Percentiles rank a stretch among this genome's conserved stretches.
Conservation (phyloP, 2,113 vertebrate species). For the Eolophus roseicapilla region DNA sequence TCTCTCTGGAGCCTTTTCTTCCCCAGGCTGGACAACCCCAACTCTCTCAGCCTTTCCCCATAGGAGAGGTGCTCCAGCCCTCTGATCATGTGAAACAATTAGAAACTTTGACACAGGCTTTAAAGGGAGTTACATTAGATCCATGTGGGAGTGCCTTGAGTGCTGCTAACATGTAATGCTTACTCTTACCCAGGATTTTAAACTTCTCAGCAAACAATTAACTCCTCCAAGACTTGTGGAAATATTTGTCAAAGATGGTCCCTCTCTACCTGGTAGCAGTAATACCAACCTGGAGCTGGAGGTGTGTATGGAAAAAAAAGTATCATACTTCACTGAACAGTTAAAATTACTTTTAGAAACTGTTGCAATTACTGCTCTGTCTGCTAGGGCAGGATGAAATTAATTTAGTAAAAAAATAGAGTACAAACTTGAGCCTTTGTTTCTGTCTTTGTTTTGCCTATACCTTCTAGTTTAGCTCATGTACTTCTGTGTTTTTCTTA, state of each 20-base stretch:
- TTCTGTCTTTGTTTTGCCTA: not conserved
- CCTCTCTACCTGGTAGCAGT: constrained; percentile 1
- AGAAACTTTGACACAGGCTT: not conserved
- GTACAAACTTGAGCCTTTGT: not conserved
- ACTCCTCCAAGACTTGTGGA: constrained; percentile 76
- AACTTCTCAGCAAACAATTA: constrained; percentile 77
- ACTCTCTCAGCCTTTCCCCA: not conserved
- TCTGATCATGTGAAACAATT: not conserved
- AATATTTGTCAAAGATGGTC: constrained; percentile 77
- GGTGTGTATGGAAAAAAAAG: constrained; percentile 67
- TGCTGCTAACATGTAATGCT: not conserved
- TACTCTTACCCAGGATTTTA: constrained; percentile 78
- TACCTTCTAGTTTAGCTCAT: not conserved
- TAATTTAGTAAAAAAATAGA: not conserved
- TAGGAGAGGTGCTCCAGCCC: not conserved
- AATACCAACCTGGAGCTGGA: constrained; percentile 79
- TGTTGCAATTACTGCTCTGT: not conserved
- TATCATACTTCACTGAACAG: not conserved
- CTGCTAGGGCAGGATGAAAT: not conserved
- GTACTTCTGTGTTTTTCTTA: not conserved
- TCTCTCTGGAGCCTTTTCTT: not conserved
- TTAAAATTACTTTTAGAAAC: not conserved
- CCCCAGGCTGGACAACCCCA: not conserved
- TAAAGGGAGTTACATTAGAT: not conserved
- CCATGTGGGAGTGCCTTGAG: not conserved